Percentiles rank a stretch among this genome's conserved stretches.
phyloP scores from a whole-genome alignment of 2,888 invertebrate species.

The Chalcosyrphus nemorum region DNA sequence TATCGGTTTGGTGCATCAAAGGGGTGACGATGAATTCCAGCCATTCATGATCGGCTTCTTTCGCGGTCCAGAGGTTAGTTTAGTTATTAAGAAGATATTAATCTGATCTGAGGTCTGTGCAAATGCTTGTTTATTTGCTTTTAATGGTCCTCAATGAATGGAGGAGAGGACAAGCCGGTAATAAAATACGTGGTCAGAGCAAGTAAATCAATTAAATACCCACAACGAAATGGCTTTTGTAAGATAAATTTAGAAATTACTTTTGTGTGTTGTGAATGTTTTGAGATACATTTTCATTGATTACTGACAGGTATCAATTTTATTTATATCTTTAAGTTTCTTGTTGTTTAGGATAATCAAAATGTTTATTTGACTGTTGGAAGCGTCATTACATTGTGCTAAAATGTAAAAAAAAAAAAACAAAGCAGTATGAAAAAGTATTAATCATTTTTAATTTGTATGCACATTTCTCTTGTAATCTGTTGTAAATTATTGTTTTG shows the following conservation, averaged over 20 bases:
- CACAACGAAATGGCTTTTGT: neutral
- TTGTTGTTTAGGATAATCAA: neutral
- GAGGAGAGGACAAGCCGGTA: neutral
- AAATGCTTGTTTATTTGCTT: constrained; percentile 25
- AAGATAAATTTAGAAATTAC: neutral
- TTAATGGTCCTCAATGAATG: constrained; percentile 29
- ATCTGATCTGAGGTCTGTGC: constrained; percentile 24
- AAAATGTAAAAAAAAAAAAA: no score
- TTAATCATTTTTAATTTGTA: no score
- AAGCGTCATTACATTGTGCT: neutral
- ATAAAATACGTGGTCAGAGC: neutral
- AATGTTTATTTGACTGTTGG: neutral
- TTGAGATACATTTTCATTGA: neutral
- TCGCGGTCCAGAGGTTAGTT: constrained; percentile 85
- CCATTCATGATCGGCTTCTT: constrained; percentile 97
- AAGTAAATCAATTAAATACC: constrained; percentile 34
- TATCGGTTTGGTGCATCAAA: constrained; percentile 90
- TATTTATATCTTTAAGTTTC: neutral
- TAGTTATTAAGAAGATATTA: constrained; percentile 47
- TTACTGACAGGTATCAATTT: neutral
- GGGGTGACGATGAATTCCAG: constrained; percentile 91
- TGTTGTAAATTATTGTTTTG: no score
- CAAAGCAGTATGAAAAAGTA: no score
- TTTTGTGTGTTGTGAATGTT: neutral
- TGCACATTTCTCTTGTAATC: no score